Percentiles rank a stretch among this genome's conserved stretches.
Evolutionary conservation across 2,113 vertebrate genomes (phyloP).

Genomic region (Xiphophorus couchianus): DNA sequence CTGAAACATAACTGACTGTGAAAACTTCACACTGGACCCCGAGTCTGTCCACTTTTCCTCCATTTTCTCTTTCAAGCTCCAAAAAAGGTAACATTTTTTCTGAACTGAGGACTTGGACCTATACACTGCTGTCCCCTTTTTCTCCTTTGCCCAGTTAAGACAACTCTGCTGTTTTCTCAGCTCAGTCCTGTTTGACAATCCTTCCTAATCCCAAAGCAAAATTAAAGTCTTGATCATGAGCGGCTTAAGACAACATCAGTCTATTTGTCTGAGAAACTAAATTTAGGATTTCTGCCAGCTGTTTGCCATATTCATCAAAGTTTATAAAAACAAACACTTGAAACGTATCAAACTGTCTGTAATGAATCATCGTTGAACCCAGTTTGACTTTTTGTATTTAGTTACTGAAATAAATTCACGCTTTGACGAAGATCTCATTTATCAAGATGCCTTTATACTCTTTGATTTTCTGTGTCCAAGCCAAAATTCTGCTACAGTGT

Average conservation of each 20-base stretch:
- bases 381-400: neutral
- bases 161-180: neutral
- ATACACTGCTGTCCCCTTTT: neutral
- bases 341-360: neutral
- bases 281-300: neutral
- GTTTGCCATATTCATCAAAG: neutral
- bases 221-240: too few species aligned
- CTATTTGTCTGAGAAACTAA: neutral
- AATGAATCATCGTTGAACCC: neutral
- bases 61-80: neutral
- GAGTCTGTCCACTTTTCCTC: too few species aligned
- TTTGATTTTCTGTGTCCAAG: conserved; percentile 71
- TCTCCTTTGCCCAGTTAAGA: neutral
- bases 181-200: neutral
- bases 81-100: neutral
- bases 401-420: neutral
- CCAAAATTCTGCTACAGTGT: conserved; percentile 81
- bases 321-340: neutral
- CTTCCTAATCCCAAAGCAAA: neutral
- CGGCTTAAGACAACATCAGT: neutral
- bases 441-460: neutral
- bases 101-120: neutral
- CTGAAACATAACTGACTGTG: too few species aligned
- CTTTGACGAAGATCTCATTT: neutral
- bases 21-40: neutral